A percentile compares a stretch with the other conserved stretches of the same genome.
These are phyloP conservation scores for Regulus satrapa DNA, from an alignment of 2,113 vertebrate genomes.

Conservation along the genomic window DNA sequence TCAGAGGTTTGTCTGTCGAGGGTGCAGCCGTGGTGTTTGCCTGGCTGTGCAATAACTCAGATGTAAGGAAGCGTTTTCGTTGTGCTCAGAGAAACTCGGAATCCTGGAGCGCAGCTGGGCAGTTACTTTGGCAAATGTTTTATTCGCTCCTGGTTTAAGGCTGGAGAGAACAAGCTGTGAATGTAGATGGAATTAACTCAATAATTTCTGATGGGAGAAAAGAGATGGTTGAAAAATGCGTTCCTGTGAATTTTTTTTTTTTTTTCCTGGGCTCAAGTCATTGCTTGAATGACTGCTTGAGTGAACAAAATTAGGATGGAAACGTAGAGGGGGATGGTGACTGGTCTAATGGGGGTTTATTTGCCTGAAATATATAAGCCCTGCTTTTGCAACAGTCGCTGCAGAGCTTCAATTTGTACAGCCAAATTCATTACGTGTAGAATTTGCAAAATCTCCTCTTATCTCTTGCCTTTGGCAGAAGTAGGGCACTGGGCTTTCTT, in stretches of 20 bases:
- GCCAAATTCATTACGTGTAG: not conserved
- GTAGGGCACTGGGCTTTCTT: not conserved
- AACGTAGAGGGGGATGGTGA: not conserved
- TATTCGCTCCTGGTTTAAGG: not conserved
- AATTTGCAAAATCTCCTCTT: not conserved
- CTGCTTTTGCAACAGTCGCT: not conserved
- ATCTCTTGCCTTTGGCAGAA: not conserved
- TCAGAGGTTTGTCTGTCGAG: not conserved
- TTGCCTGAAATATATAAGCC: not conserved
- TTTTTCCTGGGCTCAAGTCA: not conserved
- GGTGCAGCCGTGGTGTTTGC: not conserved
- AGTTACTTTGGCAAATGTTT: not conserved
- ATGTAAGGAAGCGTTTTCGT: not conserved
- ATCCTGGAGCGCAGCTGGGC: not conserved
- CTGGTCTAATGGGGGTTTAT: fast-evolving
- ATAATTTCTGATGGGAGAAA: not conserved
- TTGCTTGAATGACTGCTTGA: not conserved
- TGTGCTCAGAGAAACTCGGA: not conserved
- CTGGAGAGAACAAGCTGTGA: not conserved
- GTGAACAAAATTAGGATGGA: not conserved
- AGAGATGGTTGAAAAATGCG: not conserved
- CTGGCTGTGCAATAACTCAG: not conserved
- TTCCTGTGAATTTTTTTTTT: not conserved
- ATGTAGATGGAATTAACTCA: not conserved
- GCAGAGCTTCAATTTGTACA: not conserved